These are phyloP conservation scores for Cavia porcellus DNA, from an alignment of 2,113 vertebrate species.

Conservation along the genomic window DNA sequence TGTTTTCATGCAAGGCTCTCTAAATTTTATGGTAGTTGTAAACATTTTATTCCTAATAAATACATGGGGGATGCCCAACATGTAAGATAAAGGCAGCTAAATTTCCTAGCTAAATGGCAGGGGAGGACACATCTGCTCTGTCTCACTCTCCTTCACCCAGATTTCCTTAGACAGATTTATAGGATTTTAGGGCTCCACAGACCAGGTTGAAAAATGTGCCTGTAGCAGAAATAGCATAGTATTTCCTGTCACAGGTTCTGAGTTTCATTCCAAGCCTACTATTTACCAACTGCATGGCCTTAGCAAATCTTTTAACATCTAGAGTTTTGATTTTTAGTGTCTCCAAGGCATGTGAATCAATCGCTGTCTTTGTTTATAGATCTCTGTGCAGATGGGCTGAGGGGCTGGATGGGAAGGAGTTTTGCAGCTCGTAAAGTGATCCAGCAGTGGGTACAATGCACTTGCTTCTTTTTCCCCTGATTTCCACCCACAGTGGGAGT, in stretches of 20 bases:
- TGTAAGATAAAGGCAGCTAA: neutral
- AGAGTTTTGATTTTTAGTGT: neutral
- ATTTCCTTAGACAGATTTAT: conserved; percentile 3
- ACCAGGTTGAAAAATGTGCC: neutral
- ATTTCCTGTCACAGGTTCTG: neutral
- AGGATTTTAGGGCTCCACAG: neutral
- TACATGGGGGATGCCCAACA: neutral
- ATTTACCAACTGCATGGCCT: neutral
- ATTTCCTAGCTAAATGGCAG: neutral
- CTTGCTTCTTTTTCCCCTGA: neutral
- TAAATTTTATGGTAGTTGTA: neutral
- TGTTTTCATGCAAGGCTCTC: neutral
- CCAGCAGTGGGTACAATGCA: neutral
- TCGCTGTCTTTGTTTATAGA: neutral
- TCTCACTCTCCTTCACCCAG: neutral
- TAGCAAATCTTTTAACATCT: neutral
- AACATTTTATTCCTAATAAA: neutral
- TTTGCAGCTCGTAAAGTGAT: neutral
- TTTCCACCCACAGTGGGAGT: neutral
- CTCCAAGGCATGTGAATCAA: neutral
- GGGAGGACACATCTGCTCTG: neutral
- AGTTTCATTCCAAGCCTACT: neutral
- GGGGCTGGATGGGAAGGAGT: neutral
- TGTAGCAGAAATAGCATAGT: neutral
- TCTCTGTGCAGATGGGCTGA: neutral